phyloP scores from a whole-genome alignment of 2,888 invertebrate species.

The Hetaerina titia region DNA sequence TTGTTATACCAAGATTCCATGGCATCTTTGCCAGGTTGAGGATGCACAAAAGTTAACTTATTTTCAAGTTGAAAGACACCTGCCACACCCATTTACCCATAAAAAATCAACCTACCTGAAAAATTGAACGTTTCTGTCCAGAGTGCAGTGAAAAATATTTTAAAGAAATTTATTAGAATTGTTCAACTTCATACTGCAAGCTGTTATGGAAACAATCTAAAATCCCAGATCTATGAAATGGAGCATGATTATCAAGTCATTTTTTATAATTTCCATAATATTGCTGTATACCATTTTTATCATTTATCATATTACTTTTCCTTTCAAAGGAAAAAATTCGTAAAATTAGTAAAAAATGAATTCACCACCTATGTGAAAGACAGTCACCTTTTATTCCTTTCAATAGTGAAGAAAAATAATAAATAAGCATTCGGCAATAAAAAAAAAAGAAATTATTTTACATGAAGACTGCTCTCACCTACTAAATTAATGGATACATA shows the following conservation, averaged over 20 bases:
- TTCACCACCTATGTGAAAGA: neutral
- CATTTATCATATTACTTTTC: neutral
- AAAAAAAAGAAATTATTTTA: too few relatives aligned
- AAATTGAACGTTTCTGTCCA: constrained; percentile 65
- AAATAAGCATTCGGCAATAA: too few relatives aligned
- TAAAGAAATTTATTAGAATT: constrained; percentile 33
- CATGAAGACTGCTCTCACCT: too few relatives aligned
- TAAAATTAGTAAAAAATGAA: neutral
- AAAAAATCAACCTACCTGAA: constrained; percentile 48
- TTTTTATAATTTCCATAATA: neutral
- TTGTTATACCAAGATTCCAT: too few relatives aligned
- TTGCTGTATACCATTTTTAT: neutral
- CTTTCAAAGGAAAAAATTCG: neutral
- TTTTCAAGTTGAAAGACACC: neutral
- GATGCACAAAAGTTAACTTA: neutral
- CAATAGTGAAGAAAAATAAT: neutral
- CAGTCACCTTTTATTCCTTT: neutral
- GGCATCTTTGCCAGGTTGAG: neutral
- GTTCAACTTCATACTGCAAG: neutral
- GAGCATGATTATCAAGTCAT: neutral
- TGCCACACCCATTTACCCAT: neutral
- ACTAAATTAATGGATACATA: too few relatives aligned
- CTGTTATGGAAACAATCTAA: neutral
- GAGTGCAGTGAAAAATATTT: constrained; percentile 56
- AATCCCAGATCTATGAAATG: neutral